Conservation (phyloP, 2,797 vertebrate genomes). For the Macropodus opercularis region DNA sequence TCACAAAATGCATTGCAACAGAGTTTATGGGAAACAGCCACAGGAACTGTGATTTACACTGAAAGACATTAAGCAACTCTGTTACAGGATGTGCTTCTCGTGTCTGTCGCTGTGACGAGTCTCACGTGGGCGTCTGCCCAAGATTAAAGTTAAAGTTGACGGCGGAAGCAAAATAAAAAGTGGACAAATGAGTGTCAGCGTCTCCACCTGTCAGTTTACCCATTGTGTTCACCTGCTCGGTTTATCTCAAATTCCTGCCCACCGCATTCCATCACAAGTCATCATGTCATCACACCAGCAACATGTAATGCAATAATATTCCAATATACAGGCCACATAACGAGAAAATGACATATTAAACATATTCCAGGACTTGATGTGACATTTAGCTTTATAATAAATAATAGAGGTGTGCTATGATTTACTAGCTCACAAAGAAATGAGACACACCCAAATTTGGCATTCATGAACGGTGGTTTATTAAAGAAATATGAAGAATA, state of each 20-base stretch:
- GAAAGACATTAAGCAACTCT: constrained; percentile 45
- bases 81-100: constrained; percentile 39
- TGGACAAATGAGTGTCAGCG: neutral
- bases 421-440: neutral
- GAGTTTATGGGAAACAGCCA: constrained; percentile 46
- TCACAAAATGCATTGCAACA: constrained; percentile 56
- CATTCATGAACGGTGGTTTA: neutral
- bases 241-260: neutral
- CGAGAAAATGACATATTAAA: neutral
- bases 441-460: neutral
- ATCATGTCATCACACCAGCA: no score
- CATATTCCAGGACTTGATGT: neutral
- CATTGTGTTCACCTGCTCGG: neutral
- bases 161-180: neutral
- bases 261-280: neutral
- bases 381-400: neutral
- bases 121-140: neutral
- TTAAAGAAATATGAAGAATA: neutral
- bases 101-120: neutral
- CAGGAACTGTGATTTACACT: constrained; percentile 19
- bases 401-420: neutral
- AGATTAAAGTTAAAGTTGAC: neutral
- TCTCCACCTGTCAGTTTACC: neutral
- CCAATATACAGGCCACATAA: neutral
- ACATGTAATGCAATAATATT: neutral